Evolutionary conservation across 2,113 vertebrate species (phyloP), one percentile per base, ranked within the genome.

Genomic region (Coracopsis vasa): DNA sequence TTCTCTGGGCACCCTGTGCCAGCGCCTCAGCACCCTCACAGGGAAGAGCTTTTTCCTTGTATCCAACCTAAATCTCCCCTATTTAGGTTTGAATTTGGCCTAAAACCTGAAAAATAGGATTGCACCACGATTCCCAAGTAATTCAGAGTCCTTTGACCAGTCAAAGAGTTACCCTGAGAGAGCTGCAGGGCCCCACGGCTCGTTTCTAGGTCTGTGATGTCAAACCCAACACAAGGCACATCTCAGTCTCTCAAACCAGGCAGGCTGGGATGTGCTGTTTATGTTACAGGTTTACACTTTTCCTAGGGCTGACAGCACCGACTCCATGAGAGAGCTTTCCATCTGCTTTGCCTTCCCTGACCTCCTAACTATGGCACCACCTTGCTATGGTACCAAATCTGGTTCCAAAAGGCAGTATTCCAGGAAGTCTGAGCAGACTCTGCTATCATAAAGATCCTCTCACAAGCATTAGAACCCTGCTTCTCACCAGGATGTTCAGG

Each of bases 51-150:
- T 50, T 8, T 9, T 27, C 13, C 48, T 50, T 50, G 13, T 15
- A 58, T 58, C 54, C 33, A 58, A 23, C 54, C 54, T n/a, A 23
- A n/a, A 58, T n/a, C 33, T 58, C 56, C 56, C 54, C 56, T 58
- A n/a, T n/a, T 58, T 14, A n/a, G 35, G 33, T 35, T 35, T 24
- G 20, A 79, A 50, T 58, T 29, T 27, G 62, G 66, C 65, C 42
- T 15, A 44, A 73, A 35, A 47, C 4, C 0, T 6, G 31, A 48
- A n/a, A 23, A 61, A 15, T 1, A 24, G 35, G 48, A 51, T 6
- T 33, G 80, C 0, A 0, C 53, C 58, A 5, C 0, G 4, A 6
- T 61, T 41, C 56, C 45, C 35, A 25, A 69, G 33, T 9, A 44
- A 66, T 37, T 79, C 31, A 17, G 69, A 54, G 45, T 44, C 27